Conservation (phyloP, 2,113 vertebrate genomes). For the Ochotona princeps region DNA sequence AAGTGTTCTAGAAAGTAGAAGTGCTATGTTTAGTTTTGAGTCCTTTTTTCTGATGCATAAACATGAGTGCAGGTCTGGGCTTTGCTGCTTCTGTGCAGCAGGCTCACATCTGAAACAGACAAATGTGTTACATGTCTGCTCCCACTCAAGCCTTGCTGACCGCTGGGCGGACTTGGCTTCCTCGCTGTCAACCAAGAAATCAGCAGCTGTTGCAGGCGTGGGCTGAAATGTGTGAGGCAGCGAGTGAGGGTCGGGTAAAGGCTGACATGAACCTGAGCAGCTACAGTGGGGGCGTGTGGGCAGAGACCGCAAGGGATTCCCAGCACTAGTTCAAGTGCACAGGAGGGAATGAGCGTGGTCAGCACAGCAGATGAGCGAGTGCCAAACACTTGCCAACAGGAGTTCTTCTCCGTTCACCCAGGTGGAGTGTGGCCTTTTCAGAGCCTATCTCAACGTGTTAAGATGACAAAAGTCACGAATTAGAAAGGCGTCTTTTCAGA, state of each 20-base stretch:
- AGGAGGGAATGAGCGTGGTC: neutral
- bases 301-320: neutral
- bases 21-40: neutral
- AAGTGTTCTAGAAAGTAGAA: neutral
- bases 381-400: neutral
- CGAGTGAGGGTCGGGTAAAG: neutral
- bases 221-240: neutral
- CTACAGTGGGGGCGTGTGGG: neutral
- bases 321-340: neutral
- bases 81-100: neutral
- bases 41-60: neutral
- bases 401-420: neutral
- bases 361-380: neutral
- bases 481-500: neutral
- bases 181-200: neutral
- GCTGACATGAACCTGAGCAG: neutral
- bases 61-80: neutral
- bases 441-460: neutral
- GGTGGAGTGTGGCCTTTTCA: neutral
- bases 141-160: neutral
- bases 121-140: neutral
- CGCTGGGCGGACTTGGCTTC: neutral
- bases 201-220: too few species aligned
- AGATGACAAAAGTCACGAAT: neutral
- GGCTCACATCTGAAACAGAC: rapidly evolving